Base-by-base conservation (phyloP, 35 echinoderm and acorn worm genomes). In the Apostichopus japonicus region DNA sequence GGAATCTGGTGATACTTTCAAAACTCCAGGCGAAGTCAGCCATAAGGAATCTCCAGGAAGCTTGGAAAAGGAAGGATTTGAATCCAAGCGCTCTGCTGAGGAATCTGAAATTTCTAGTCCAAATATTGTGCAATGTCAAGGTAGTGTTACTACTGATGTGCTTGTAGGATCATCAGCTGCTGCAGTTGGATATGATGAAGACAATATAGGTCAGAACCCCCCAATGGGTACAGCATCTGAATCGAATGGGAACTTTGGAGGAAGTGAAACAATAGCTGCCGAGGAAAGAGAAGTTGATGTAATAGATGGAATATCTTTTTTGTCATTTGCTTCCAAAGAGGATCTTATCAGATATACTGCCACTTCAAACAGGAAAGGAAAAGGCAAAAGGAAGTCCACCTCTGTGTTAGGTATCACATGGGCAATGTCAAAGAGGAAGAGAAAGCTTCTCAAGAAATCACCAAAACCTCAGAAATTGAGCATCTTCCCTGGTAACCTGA, bases 271-370 rank as follows among this genome's bases (percentile, higher is more conserved):
- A 19, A 5, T 75, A 19, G 6, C 21, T 15, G 17, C 13, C 4
- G 9, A 89, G 57, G 86, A 71, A 24, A 63, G 24, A 1, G 92
- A 93, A 23, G 56, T 65, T 79, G 92, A 95, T 51, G 54, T 81
- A 10, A 88, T 95, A 62, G 92, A 93, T 90, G 92, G 90, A 51
- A 77, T 95, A 10, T 79, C 94, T 52, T 95, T 95, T 21, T 27
- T 95, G 63, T 90, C 94, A 72, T 95, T 95, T 54, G 52, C 78
- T 56, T 67, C 77, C 25, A 95, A 79, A 80, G 92, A 95, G 55
- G 91, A 93, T 15, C 59, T 95, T 15, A 21, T 84, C 15, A 24
- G 86, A 22, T 93, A 79, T 78, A 21, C 86, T 33, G 27, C 10
- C 54, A n/a, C 10, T 16, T 25, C 23, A 90, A 27, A 5, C 17